phyloP scores from a whole-genome alignment of 2,888 invertebrate genomes.

The Margaritifera margaritifera region DNA sequence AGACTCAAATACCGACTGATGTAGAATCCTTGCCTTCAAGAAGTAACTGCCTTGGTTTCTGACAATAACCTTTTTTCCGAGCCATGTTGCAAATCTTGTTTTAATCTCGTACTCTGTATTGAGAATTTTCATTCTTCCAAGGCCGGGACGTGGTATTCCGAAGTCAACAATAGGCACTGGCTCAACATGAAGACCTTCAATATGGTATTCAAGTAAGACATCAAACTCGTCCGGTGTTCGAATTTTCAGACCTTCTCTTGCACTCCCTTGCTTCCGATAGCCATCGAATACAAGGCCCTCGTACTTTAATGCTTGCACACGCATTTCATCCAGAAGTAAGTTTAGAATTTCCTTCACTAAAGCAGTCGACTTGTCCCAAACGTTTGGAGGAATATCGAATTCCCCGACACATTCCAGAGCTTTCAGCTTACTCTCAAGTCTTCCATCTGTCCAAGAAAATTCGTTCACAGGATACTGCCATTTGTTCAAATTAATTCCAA shows the following conservation, averaged over 20 bases:
- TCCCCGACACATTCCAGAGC: neutral
- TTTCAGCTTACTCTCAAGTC: neutral
- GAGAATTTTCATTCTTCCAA: too few species aligned
- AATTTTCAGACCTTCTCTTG: constrained; percentile 40
- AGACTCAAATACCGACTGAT: constrained; percentile 20
- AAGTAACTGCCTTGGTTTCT: neutral
- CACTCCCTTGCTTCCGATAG: constrained; percentile 33
- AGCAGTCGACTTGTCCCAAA: constrained; percentile 2
- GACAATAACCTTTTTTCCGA: constrained; percentile 10
- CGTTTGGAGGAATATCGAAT: neutral
- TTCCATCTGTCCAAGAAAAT: neutral
- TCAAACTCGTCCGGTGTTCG: constrained; percentile 37
- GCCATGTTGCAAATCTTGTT: constrained; percentile 10
- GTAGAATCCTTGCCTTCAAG: constrained; percentile 18
- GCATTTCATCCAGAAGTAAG: constrained; percentile 10
- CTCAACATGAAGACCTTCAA: constrained; percentile 18
- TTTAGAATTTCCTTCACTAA: neutral
- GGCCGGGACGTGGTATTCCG: too few species aligned
- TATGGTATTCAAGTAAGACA: constrained; percentile 24
- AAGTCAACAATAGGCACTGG: too few species aligned
- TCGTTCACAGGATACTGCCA: constrained; percentile 3
- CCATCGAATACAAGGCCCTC: constrained; percentile 17
- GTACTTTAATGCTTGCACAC: constrained; percentile 8
- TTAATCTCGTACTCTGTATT: constrained; percentile 2
- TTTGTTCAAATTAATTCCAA: constrained; percentile 10